Evolutionary conservation across 2,888 invertebrate genomes (phyloP), one percentile per base, ranked within the genome.

Genomic region (Coelopa pilipes): DNA sequence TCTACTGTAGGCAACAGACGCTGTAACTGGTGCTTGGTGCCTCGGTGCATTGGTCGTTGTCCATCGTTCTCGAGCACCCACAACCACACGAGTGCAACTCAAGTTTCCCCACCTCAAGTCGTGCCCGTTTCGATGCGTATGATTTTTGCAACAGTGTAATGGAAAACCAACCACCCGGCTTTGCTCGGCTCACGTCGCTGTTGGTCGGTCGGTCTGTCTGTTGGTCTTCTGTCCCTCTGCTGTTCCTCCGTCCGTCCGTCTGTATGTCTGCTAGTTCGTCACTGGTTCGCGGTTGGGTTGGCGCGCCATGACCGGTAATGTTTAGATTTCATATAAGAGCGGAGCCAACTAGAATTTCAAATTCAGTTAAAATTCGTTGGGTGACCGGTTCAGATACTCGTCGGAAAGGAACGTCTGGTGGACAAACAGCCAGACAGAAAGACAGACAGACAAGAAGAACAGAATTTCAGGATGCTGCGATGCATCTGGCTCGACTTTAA

Each of bases 281-380:
- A 70, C 50, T 53, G 50, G 62, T 77, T 78, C 76, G 78, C 74
- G 77, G 76, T 78, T 77, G 74, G 73, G 47, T 77, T 76, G 77
- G 67, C 74, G 75, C 75, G 60, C 45, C 60, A 55, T 46, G 63
- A 65, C 53, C 55, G 65, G 63, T n/a, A 47, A 50, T 53, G 63
- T 71, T 46, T 55, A n/a, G 55, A 46, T 65, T 71, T 65, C n/a
- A 55, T 71, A 71, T 65, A 71, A 71, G 71, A 71, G 65, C 63
- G 45, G 10, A 45, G 57, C 53, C 24, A 55, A 21, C 34, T 12
- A 71, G 46, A 53, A 65, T 17, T 55, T 62, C 13, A 57, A 53
- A 47, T 80, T 82, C 82, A 83, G 84, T 83, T 67, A 77, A 79
- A 80, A 78, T 82, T 82, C 69, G 78, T 77, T 75, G 70, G 70